Conservation (phyloP, 2,797 vertebrate species). For the Pipistrellus pipistrellus region DNA sequence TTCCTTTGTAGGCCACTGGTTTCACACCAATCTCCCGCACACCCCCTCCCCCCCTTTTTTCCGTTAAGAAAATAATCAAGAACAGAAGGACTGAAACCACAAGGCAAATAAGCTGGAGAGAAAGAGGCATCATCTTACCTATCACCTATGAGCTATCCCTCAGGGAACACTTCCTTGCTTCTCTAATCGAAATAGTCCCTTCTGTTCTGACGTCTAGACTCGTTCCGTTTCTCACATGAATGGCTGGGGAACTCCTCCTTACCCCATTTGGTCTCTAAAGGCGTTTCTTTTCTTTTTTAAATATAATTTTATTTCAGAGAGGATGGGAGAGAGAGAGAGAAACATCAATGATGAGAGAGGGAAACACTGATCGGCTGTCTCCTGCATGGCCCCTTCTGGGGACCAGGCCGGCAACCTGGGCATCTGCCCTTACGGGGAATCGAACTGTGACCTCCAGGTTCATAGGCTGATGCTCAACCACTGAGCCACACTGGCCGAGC, state of each 20-base stretch:
- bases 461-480: no score
- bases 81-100: background rate
- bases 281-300: no score
- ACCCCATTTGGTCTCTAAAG: background rate
- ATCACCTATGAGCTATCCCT: background rate
- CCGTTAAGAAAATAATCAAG: constrained; percentile 22
- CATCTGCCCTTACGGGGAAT: no score
- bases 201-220: background rate
- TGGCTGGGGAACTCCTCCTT: background rate
- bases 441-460: no score
- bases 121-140: background rate
- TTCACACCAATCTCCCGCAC: background rate
- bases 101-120: background rate
- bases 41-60: background rate
- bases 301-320: no score
- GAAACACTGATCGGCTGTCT: no score
- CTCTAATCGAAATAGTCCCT: background rate
- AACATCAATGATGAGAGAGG: no score
- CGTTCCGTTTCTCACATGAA: background rate
- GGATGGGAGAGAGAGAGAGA: no score
- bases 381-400: no score
- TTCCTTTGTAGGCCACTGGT: background rate
- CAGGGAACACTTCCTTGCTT: background rate
- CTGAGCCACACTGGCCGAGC: no score
- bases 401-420: no score